A percentile compares a stretch with the other conserved stretches of the same genome.
These are phyloP conservation scores for Physella acuta DNA, from an alignment of 1,140 invertebrate species.

Conservation along the genomic window DNA sequence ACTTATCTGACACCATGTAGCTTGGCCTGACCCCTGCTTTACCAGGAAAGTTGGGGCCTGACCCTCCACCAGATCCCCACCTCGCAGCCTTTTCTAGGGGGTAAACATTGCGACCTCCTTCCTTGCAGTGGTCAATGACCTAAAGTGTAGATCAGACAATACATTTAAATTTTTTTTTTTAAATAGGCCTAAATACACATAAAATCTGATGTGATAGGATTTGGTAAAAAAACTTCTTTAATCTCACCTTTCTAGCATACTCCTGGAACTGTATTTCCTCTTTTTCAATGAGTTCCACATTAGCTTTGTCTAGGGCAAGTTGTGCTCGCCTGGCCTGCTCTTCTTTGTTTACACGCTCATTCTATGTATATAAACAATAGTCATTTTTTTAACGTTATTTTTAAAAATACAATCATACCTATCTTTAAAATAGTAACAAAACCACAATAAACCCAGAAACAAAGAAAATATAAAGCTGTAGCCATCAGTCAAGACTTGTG, in stretches of 20 bases:
- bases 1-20: slow-evolving; percentile 54
- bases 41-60: slow-evolving; percentile 50
- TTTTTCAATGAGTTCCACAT: slow-evolving; percentile 46
- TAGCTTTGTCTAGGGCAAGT: slow-evolving; percentile 48
- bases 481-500: too few relatives aligned
- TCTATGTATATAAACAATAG: too few relatives aligned
- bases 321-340: slow-evolving; percentile 33
- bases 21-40: slow-evolving; percentile 57
- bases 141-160: neutral
- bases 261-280: slow-evolving; percentile 59
- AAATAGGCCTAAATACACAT: neutral
- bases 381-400: neutral
- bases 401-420: neutral
- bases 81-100: slow-evolving; percentile 54
- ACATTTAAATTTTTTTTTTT: neutral
- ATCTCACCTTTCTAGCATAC: slow-evolving; percentile 46
- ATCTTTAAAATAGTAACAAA: neutral
- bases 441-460: too few relatives aligned
- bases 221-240: too few relatives aligned
- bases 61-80: slow-evolving; percentile 50
- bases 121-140: slow-evolving; percentile 57
- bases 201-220: neutral
- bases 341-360: slow-evolving; percentile 36
- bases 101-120: slow-evolving; percentile 56
- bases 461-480: too few relatives aligned